These are phyloP conservation scores for Gymnocephalus cernua DNA, from an alignment of 2,113 vertebrate genomes.

Conservation along the genomic window DNA sequence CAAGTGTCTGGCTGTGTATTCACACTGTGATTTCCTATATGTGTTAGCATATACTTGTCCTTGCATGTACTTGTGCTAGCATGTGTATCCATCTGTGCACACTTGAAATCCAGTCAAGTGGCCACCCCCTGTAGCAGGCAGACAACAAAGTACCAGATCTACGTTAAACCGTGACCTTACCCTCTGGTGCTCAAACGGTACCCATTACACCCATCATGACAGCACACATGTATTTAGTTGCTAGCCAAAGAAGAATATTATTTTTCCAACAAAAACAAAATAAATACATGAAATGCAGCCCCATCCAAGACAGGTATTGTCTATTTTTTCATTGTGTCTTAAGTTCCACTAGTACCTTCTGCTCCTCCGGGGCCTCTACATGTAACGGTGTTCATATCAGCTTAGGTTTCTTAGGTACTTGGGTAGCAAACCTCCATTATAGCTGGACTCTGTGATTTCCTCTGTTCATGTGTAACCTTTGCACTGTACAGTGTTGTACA, in stretches of 20 bases:
- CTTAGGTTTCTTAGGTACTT: slow-evolving; percentile 44
- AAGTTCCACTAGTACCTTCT: slow-evolving; percentile 26
- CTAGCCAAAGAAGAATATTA: slow-evolving; percentile 9
- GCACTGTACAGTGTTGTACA: neutral
- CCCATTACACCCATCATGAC: neutral
- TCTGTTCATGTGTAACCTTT: neutral
- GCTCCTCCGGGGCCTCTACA: slow-evolving; percentile 43
- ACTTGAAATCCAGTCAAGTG: slow-evolving; percentile 19
- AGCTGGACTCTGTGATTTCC: neutral
- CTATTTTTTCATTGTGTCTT: slow-evolving; percentile 63
- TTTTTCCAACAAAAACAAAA: slow-evolving; percentile 13
- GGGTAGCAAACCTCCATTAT: slow-evolving; percentile 22
- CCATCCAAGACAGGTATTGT: slow-evolving; percentile 26
- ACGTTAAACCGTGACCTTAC: neutral
- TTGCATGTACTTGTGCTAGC: neutral
- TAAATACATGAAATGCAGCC: slow-evolving; percentile 37
- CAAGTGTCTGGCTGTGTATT: slow-evolving; percentile 31
- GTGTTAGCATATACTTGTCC: slow-evolving; percentile 26
- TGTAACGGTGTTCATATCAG: slow-evolving; percentile 23
- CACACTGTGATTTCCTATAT: slow-evolving; percentile 8
- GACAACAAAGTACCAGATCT: neutral
- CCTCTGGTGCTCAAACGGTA: neutral
- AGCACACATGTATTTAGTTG: slow-evolving; percentile 6
- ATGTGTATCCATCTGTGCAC: slow-evolving; percentile 15
- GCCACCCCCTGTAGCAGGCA: neutral